Evolutionary conservation across 1,140 invertebrate genomes (phyloP), one percentile per base, ranked within the genome.

Genomic region (Nomia melanderi): DNA sequence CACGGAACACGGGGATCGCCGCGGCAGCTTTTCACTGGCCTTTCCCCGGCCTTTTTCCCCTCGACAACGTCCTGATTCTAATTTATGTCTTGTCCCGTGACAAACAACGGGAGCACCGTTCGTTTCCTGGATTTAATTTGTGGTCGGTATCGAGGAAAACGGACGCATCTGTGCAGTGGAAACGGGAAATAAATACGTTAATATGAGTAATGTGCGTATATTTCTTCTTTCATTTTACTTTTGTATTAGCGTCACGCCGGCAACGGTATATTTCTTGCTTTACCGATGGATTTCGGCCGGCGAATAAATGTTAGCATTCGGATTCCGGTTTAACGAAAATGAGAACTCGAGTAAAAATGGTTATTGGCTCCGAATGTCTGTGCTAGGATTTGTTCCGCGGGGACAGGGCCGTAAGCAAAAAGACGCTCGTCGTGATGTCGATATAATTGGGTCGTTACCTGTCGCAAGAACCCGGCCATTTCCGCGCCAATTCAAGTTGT

Each of bases 381-480:
- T n/a, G n/a, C n/a, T n/a, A n/a, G n/a, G n/a, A n/a, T n/a, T n/a
- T n/a, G n/a, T n/a, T n/a, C n/a, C n/a, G n/a, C n/a, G n/a, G n/a
- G n/a, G n/a, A n/a, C n/a, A n/a, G n/a, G n/a, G n/a, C n/a, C 12
- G 3, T 44, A 4, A 14, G 4, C 41, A 27, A 69, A 67, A 69
- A 56, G 23, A 47, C 36, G 54, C 39, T n/a, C 1, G 9, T 23
- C 39, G 20, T 36, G 31, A 69, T 59, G 31, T 39, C 54, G 64
- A 75, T 59, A 59, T 65, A 74, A 74, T 65, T 54, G 63, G n/a
- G 27, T 75, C 63, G 63, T 75, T 66, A 67, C 44, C 23, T 23
- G 14, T 11, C n/a, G 27, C 4, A 50, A 67, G 57, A 74, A 63
- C 11, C 11, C 17, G 11, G 36, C 23, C 23, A 44, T 69, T 67